Conservation (phyloP, 2,888 invertebrate species). For the Dryobota labecula region DNA sequence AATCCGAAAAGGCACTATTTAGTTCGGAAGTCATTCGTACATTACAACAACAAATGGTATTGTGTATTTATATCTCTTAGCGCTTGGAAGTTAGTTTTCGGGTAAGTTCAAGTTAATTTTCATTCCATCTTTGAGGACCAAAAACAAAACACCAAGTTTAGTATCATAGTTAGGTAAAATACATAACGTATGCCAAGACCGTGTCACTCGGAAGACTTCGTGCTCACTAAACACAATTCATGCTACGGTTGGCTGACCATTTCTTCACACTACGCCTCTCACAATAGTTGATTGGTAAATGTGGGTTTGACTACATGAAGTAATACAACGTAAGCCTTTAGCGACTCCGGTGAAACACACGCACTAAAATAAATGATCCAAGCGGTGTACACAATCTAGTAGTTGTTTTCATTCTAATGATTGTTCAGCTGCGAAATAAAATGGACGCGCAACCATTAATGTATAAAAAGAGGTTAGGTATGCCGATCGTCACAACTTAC, state of each 20-base stretch:
- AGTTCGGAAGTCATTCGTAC: too few relatives aligned
- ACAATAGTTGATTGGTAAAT: conserved; percentile 69
- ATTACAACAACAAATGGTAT: too few relatives aligned
- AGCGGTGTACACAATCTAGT: conserved; percentile 18
- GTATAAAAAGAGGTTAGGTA: too few relatives aligned
- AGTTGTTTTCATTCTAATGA: conserved; percentile 25
- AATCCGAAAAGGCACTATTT: too few relatives aligned
- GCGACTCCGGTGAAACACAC: conserved; percentile 57
- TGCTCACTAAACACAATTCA: conserved; percentile 64
- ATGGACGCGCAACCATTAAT: too few relatives aligned
- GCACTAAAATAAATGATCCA: conserved; percentile 64
- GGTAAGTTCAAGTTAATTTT: too few relatives aligned
- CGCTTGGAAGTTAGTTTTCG: too few relatives aligned
- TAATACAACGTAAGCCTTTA: conserved; percentile 61
- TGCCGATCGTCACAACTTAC: too few relatives aligned
- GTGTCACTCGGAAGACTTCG: conserved; percentile 36
- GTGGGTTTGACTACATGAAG: conserved; percentile 62
- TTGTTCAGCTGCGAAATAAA: conserved; percentile 23
- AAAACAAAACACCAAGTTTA: too few relatives aligned
- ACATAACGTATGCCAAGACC: conserved; percentile 26
- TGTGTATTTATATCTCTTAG: too few relatives aligned
- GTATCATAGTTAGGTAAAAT: conserved; percentile 14
- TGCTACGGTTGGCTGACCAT: conserved; percentile 54
- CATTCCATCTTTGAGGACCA: too few relatives aligned
- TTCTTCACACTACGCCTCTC: conserved; percentile 54